Evolutionary conservation across 2,797 vertebrate species (phyloP).

Genomic region (Sebastes iracundus): DNA sequence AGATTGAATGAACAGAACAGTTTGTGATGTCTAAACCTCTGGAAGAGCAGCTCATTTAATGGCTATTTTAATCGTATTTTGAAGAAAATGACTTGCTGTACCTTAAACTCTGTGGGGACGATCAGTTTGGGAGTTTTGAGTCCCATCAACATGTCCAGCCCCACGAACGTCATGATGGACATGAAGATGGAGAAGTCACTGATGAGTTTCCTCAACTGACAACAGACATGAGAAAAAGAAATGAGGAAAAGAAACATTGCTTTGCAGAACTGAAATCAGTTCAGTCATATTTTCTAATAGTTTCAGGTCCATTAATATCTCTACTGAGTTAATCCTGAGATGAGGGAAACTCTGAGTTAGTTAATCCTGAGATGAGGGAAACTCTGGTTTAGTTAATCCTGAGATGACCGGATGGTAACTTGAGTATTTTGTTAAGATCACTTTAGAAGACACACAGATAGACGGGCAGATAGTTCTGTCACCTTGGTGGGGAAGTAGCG

Average conservation of each 20-base stretch:
- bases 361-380: no score
- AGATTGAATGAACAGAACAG: background rate
- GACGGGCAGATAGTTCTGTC: background rate
- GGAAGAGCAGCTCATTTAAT: background rate
- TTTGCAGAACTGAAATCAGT: no score
- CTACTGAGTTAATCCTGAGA: no score
- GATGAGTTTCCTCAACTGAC: slow-evolving; percentile 92
- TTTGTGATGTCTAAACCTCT: background rate
- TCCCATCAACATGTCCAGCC: slow-evolving; percentile 88
- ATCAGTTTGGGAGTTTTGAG: slow-evolving; percentile 91
- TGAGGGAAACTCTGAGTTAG: no score
- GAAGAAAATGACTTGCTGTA: slow-evolving; percentile 47
- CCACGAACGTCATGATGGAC: slow-evolving; percentile 91
- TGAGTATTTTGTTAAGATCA: no score
- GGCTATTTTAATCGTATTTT: background rate
- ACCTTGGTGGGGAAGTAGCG: slow-evolving; percentile 98
- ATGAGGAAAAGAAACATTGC: background rate
- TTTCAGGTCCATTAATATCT: no score
- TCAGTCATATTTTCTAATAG: no score
- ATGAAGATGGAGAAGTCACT: slow-evolving; percentile 97
- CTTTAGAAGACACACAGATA: background rate
- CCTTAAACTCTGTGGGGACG: slow-evolving; percentile 90
- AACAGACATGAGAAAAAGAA: background rate
- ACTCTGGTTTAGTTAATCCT: no score
- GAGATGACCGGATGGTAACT: no score